These are phyloP conservation scores for Leptodactylus fuscus DNA, from an alignment of 2,113 vertebrate species.

Conservation along the genomic window DNA sequence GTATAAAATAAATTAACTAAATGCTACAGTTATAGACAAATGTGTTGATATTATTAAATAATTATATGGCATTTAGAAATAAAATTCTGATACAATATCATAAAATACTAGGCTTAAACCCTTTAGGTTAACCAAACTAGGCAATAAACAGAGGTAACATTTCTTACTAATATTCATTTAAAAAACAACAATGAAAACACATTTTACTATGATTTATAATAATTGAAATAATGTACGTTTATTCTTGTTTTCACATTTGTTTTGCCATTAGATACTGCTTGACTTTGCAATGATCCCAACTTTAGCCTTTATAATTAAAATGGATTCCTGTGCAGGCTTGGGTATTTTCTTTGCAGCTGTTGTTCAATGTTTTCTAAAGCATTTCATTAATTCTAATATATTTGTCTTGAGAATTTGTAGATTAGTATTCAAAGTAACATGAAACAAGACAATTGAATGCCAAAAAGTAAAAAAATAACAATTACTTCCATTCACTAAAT, in stretches of 20 bases:
- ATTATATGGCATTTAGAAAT: too few relatives aligned
- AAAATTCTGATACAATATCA: too few relatives aligned
- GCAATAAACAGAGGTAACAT: too few relatives aligned
- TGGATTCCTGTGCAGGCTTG: constrained; percentile 20
- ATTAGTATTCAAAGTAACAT: constrained; percentile 41
- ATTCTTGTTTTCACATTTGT: neutral
- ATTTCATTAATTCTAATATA: constrained; percentile 45
- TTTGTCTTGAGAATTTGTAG: constrained; percentile 23
- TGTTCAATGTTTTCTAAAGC: constrained; percentile 40
- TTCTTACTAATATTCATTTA: too few relatives aligned
- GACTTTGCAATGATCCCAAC: constrained; percentile 3
- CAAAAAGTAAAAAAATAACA: constrained; percentile 28
- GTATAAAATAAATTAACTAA: too few relatives aligned
- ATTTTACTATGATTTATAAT: too few relatives aligned
- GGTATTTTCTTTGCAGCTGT: constrained; percentile 21
- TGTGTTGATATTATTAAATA: too few relatives aligned
- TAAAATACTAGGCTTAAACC: too few relatives aligned
- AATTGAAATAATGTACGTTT: neutral
- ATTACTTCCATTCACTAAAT: constrained; percentile 31
- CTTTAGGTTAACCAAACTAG: too few relatives aligned
- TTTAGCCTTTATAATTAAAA: constrained; percentile 36
- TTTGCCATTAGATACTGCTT: constrained; percentile 26
- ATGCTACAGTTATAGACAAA: too few relatives aligned
- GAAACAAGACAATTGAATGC: constrained; percentile 18
- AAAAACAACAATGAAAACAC: too few relatives aligned